A percentile compares a stretch with the other conserved stretches of the same genome.
Conservation (phyloP, 1,140 invertebrate species). For the Drosophila arawakana region DNA sequence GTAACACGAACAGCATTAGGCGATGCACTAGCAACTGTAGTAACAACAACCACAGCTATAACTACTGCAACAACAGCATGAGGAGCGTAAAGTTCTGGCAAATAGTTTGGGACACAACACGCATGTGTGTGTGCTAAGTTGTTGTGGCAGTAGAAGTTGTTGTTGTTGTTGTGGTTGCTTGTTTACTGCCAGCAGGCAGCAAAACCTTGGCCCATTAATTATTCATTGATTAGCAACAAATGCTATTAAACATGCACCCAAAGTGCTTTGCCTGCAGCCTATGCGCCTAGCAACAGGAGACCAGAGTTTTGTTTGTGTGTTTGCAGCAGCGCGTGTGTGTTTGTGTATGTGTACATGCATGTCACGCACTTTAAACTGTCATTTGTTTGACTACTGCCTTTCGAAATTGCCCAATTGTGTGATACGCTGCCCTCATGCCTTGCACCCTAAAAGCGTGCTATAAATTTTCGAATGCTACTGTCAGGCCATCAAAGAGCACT, state of each 20-base stretch:
- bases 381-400: slow-evolving; percentile 66
- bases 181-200: slow-evolving; percentile 45
- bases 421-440: slow-evolving; percentile 6
- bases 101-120: slow-evolving; percentile 43
- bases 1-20: slow-evolving; percentile 36
- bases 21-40: slow-evolving; percentile 21
- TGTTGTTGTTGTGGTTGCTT: slow-evolving; percentile 23
- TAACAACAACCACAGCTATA: neutral
- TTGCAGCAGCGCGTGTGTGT: slow-evolving; percentile 6
- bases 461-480: slow-evolving; percentile 66
- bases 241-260: slow-evolving; percentile 80
- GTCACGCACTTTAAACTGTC: slow-evolving; percentile 74
- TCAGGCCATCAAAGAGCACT: slow-evolving; percentile 72
- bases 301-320: neutral
- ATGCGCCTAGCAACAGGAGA: slow-evolving; percentile 30
- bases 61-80: slow-evolving; percentile 3
- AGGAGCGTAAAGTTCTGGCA: slow-evolving; percentile 34
- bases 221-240: slow-evolving; percentile 83
- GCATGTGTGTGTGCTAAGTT: slow-evolving; percentile 21
- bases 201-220: slow-evolving; percentile 81
- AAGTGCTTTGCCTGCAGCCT: slow-evolving; percentile 56
- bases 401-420: slow-evolving; percentile 72
- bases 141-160: neutral
- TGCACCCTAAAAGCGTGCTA: slow-evolving; percentile 60
- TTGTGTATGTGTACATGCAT: slow-evolving; percentile 6